Evolutionary conservation across 2,888 invertebrate genomes (phyloP).

Genomic region (Mechanitis messenoides): DNA sequence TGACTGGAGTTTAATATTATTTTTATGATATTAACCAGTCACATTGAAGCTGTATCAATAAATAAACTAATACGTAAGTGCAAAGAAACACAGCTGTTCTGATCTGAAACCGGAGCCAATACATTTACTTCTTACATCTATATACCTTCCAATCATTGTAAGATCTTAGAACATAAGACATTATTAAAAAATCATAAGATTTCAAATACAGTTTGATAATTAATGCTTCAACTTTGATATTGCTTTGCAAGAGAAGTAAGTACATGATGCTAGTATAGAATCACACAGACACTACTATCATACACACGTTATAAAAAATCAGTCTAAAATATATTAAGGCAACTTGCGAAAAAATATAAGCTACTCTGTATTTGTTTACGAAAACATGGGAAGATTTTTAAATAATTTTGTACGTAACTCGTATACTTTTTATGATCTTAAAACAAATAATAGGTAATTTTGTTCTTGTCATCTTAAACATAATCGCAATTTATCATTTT

Average conservation of each 20-base stretch:
- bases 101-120: no score
- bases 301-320: slow-evolving; percentile 75
- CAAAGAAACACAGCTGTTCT: slow-evolving; percentile 10
- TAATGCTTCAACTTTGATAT: no score
- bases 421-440: no score
- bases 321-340: slow-evolving; percentile 82
- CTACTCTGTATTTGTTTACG: not conserved
- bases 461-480: no score
- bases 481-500: no score
- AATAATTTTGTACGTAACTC: not conserved
- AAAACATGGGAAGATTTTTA: not conserved
- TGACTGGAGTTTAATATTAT: no score
- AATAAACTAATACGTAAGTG: slow-evolving; percentile 4
- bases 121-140: no score
- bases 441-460: no score
- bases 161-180: no score
- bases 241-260: slow-evolving; percentile 19
- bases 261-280: slow-evolving; percentile 13
- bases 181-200: slow-evolving; percentile 1
- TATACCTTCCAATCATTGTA: no score
- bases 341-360: slow-evolving; percentile 28
- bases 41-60: not conserved
- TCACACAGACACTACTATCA: slow-evolving; percentile 27
- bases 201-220: no score
- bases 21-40: no score